Percentiles rank a stretch among this genome's conserved stretches.
phyloP scores from a whole-genome alignment of 2,797 vertebrate species.

The Phrynocephalus forsythii region DNA sequence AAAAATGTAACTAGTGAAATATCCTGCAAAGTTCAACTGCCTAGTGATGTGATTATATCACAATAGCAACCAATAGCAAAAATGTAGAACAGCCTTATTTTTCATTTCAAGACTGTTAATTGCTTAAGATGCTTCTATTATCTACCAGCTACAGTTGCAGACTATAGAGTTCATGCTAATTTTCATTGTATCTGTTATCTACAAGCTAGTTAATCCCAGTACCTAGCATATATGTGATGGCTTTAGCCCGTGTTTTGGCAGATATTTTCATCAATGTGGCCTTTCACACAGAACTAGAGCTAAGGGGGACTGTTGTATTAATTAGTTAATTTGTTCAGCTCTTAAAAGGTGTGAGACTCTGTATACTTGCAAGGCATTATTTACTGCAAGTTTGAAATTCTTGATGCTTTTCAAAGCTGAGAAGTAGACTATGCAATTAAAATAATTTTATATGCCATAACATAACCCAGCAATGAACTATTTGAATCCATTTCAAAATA shows the following conservation, averaged over 20 bases:
- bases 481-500: slow-evolving; percentile 44
- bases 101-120: not conserved
- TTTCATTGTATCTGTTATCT: not conserved
- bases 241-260: slow-evolving; percentile 2
- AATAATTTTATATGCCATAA: slow-evolving; percentile 20
- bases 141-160: not conserved
- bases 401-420: slow-evolving; percentile 31
- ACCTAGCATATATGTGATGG: not conserved
- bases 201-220: not conserved
- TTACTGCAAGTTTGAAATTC: slow-evolving; percentile 25
- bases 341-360: slow-evolving; percentile 30
- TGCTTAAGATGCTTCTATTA: slow-evolving; percentile 22
- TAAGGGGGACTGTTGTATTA: slow-evolving; percentile 17
- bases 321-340: slow-evolving; percentile 39
- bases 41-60: not conserved
- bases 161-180: not conserved
- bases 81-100: not conserved
- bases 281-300: not conserved
- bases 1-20: not conserved
- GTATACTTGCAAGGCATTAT: slow-evolving; percentile 19
- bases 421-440: slow-evolving; percentile 34
- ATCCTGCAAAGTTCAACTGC: not conserved
- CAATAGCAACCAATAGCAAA: not conserved
- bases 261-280: not conserved
- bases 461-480: slow-evolving; percentile 32